phyloP scores from a whole-genome alignment of 2,113 vertebrate genomes.

The Mus spicilegus region DNA sequence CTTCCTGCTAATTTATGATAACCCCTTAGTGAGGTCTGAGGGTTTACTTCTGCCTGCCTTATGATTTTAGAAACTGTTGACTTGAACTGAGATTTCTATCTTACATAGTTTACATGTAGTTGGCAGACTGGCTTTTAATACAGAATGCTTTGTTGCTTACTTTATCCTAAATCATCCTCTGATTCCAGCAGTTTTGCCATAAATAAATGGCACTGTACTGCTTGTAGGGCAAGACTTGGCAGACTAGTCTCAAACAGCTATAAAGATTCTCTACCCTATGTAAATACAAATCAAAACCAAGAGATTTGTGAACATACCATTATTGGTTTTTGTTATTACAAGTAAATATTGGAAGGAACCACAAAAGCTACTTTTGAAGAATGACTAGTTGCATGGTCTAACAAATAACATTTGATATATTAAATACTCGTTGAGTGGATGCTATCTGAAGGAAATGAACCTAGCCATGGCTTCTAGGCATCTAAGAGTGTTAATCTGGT shows the following conservation, averaged over 20 bases:
- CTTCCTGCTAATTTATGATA: neutral
- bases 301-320: conserved; percentile 76
- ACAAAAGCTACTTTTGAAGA: conserved; percentile 77
- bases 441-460: conserved; percentile 43
- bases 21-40: conserved; percentile 7
- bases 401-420: conserved; percentile 55
- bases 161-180: conserved; percentile 64
- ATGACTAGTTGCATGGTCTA: conserved; percentile 24
- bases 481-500: conserved; percentile 26
- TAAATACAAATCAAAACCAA: conserved; percentile 80
- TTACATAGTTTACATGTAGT: conserved; percentile 18
- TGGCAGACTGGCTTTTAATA: conserved; percentile 35
- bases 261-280: conserved; percentile 70
- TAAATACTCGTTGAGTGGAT: conserved; percentile 50
- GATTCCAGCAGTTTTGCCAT: conserved; percentile 54
- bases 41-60: neutral
- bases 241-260: conserved; percentile 68
- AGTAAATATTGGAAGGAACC: conserved; percentile 77
- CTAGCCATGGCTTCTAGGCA: neutral
- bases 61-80: conserved; percentile 31
- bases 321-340: conserved; percentile 83
- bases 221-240: conserved; percentile 28
- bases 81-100: conserved; percentile 38
- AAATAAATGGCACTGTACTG: conserved; percentile 69
- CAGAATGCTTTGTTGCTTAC: conserved; percentile 53